These are phyloP conservation scores for Volucella bombylans DNA, from an alignment of 2,888 invertebrate species.

Conservation along the genomic window DNA sequence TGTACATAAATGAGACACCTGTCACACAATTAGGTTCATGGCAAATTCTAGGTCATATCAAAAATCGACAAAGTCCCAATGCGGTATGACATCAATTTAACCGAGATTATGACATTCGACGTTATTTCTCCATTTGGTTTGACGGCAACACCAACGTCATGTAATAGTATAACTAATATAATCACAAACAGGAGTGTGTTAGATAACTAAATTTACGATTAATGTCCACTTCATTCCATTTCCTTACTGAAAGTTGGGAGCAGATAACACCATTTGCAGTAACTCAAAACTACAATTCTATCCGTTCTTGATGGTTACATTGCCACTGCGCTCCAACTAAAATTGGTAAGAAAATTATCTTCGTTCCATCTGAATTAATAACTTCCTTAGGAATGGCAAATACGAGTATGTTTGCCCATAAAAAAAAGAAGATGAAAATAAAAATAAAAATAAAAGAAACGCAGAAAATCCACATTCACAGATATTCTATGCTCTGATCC, in stretches of 20 bases:
- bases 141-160: background rate
- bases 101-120: background rate
- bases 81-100: slow-evolving; percentile 16
- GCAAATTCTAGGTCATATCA: slow-evolving; percentile 20
- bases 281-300: slow-evolving; percentile 17
- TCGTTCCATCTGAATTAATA: background rate
- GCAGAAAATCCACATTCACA: background rate
- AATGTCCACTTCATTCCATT: background rate
- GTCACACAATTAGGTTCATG: background rate
- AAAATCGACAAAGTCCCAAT: slow-evolving; percentile 19
- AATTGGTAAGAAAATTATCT: background rate
- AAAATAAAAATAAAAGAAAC: background rate
- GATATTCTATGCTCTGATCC: slow-evolving; percentile 13
- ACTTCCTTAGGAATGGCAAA: slow-evolving; percentile 12
- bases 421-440: background rate
- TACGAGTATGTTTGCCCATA: background rate
- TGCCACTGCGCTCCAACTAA: background rate
- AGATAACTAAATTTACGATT: no score
- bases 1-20: background rate
- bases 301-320: slow-evolving; percentile 9
- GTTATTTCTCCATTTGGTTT: background rate
- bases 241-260: slow-evolving; percentile 9
- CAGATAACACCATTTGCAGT: slow-evolving; percentile 15
- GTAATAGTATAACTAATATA: no score
- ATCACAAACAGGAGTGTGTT: no score